These are phyloP conservation scores for Dermatophagoides farinae DNA, from an alignment of 1,140 invertebrate species.

Conservation along the genomic window DNA sequence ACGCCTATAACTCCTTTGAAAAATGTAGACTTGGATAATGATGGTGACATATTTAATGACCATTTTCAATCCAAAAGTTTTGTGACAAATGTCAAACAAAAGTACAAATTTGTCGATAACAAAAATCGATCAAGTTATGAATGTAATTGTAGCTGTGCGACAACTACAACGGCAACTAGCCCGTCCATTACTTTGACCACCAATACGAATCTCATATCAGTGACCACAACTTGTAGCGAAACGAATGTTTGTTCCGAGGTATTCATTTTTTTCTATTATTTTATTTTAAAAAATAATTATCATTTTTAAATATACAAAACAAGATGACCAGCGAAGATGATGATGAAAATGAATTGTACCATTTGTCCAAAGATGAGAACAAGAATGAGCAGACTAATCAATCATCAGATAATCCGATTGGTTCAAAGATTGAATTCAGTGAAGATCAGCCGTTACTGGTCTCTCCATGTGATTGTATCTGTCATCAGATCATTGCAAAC, in stretches of 20 bases:
- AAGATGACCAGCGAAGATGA: not conserved
- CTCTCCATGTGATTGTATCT: constrained; percentile 6
- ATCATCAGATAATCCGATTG: not conserved
- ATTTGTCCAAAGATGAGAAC: no score
- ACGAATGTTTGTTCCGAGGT: not conserved
- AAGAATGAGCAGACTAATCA: no score
- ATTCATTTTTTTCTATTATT: no score
- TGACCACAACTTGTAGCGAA: not conserved
- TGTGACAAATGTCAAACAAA: no score
- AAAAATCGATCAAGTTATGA: not conserved
- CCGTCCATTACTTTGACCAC: not conserved
- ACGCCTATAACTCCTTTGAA: constrained; percentile 16
- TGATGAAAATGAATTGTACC: no score
- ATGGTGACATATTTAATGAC: not conserved
- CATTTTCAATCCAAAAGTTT: not conserved
- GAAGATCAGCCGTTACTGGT: constrained; percentile 9
- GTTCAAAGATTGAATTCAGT: not conserved
- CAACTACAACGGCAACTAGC: not conserved
- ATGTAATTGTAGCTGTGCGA: not conserved
- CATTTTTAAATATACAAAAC: not conserved
- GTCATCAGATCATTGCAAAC: not conserved
- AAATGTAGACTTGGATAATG: not conserved
- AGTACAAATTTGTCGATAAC: no score
- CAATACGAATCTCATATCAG: not conserved
- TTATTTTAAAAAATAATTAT: no score